These are phyloP conservation scores for Turritopsis rubra DNA, from an alignment of 30 jellyfish, hydroid and myxozoan genomes.

Conservation along the genomic window DNA sequence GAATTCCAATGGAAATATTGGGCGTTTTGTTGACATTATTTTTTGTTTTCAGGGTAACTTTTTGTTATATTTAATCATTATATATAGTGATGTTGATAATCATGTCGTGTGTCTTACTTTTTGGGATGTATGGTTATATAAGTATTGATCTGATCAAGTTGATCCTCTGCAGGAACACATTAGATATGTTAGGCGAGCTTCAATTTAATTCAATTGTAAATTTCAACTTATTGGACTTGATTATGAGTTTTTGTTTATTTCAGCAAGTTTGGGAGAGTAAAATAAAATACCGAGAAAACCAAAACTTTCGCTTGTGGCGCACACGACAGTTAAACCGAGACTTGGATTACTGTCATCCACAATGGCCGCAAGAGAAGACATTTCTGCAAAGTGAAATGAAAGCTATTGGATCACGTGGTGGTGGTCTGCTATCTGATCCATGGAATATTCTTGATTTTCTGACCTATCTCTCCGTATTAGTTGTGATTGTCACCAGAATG, in stretches of 20 bases:
- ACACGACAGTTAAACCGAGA: constrained; percentile 76
- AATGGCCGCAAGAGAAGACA: constrained; percentile 93
- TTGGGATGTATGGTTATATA: too few species aligned
- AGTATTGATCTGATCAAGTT: too few species aligned
- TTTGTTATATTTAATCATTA: background rate
- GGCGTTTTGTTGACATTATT: constrained; percentile 77
- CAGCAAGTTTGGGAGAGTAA: constrained; percentile 91
- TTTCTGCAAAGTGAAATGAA: constrained; percentile 57
- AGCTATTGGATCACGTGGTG: constrained; percentile 32
- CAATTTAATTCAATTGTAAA: too few species aligned
- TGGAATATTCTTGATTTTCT: constrained; percentile 92
- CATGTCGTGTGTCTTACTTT: too few species aligned
- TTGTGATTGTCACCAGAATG: constrained; percentile 61
- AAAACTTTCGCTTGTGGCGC: constrained; percentile 46
- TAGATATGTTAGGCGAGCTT: too few species aligned
- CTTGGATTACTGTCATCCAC: constrained; percentile 77
- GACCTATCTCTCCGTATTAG: constrained; percentile 53
- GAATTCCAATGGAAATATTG: constrained; percentile 60
- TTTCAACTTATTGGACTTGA: too few species aligned
- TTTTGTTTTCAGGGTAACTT: constrained; percentile 58
- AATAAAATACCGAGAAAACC: constrained; percentile 40
- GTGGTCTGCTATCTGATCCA: constrained; percentile 47
- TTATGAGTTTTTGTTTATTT: background rate
- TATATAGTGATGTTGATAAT: too few species aligned
- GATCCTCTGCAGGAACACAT: too few species aligned